These are phyloP conservation scores for Rambutsinella grinnellia DNA, from an alignment of 2,888 invertebrate genomes.

Conservation along the genomic window DNA sequence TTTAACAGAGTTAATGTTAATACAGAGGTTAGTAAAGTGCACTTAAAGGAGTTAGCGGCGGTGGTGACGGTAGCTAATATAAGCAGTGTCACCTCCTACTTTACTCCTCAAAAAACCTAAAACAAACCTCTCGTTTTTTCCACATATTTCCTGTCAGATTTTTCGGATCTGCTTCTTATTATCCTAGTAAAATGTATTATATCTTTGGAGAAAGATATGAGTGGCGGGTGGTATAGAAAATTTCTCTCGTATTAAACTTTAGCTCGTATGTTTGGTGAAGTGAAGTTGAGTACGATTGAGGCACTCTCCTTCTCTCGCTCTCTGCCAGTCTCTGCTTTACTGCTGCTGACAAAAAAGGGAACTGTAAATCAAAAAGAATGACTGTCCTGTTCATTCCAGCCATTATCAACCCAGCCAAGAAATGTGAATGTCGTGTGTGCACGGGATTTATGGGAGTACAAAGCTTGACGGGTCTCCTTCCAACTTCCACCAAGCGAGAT, in stretches of 20 bases:
- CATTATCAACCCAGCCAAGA: slow-evolving; percentile 59
- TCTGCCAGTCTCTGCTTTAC: slow-evolving; percentile 4
- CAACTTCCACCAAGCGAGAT: too few species aligned
- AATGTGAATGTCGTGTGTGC: slow-evolving; percentile 56
- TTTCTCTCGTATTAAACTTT: too few species aligned
- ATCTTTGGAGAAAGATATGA: too few species aligned
- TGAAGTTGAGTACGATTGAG: neutral
- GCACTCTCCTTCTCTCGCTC: neutral
- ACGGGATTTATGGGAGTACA: slow-evolving; percentile 51
- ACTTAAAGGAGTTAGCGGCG: too few species aligned
- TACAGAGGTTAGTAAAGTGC: too few species aligned
- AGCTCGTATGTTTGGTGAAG: too few species aligned
- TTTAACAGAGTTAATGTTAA: too few species aligned
- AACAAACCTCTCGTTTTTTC: too few species aligned
- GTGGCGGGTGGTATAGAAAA: too few species aligned
- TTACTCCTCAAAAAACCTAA: too few species aligned
- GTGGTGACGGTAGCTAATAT: too few species aligned
- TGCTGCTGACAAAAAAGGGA: slow-evolving; percentile 52
- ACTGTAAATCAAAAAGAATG: slow-evolving; percentile 57
- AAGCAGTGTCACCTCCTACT: slow-evolving; percentile 52
- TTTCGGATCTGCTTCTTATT: slow-evolving; percentile 54
- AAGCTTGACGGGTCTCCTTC: slow-evolving; percentile 39
- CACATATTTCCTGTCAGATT: slow-evolving; percentile 52
- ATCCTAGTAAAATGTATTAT: too few species aligned
- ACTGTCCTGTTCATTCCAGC: slow-evolving; percentile 56